These are phyloP conservation scores for Megalopta genalis DNA, from an alignment of 1,140 invertebrate species.

Conservation along the genomic window DNA sequence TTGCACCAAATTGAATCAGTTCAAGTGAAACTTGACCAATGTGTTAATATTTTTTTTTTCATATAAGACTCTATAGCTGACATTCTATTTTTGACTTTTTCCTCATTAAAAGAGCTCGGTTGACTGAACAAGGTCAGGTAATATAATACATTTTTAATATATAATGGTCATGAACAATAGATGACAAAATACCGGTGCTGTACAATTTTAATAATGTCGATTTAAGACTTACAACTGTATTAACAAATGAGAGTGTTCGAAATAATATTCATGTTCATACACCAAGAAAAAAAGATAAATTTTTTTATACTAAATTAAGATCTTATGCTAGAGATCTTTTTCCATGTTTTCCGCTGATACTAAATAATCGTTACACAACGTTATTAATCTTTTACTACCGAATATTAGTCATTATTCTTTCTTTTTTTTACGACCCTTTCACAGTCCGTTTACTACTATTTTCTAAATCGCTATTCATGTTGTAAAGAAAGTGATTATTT, in stretches of 20 bases:
- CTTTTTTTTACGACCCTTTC: not conserved
- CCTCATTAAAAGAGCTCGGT: not conserved
- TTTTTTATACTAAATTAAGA: conserved; percentile 3
- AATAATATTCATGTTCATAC: not conserved
- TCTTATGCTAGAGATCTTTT: not conserved
- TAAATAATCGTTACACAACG: not conserved
- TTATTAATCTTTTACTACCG: not conserved
- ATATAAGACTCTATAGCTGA: not conserved
- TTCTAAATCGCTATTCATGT: too few relatives aligned
- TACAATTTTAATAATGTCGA: not conserved
- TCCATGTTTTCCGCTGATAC: not conserved
- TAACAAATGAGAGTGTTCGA: conserved; percentile 2
- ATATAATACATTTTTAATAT: not conserved
- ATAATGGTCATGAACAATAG: not conserved
- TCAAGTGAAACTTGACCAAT: not conserved
- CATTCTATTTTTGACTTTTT: not conserved
- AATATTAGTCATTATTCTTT: not conserved
- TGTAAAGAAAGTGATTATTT: too few relatives aligned
- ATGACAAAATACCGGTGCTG: not conserved
- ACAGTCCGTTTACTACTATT: too few relatives aligned
- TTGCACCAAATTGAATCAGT: conserved; percentile 1
- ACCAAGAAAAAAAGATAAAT: not conserved
- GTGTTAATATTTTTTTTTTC: conserved; percentile 10
- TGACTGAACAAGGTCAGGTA: too few relatives aligned
- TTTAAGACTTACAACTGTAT: not conserved